Evolutionary conservation across 2,113 vertebrate species (phyloP), one percentile per base, ranked within the genome.

Genomic region (Triplophysa tibetana): DNA sequence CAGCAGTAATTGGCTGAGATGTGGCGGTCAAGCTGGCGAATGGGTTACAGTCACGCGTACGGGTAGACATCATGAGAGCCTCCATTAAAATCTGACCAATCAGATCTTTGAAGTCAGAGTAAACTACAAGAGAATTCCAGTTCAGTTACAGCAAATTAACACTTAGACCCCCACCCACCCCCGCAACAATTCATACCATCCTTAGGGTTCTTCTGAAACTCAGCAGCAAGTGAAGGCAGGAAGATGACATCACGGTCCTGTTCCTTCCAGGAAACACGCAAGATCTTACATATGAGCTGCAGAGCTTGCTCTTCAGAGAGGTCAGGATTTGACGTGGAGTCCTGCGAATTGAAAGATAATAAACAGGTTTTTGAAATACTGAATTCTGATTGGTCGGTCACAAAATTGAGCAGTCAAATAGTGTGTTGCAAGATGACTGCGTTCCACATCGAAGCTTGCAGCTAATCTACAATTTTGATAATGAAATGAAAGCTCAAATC

Each of bases 71-170:
- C 95, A 98, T 96, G 86, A 99, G 93, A 81, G 98, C 98, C 93
- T 99, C 98, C 97, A 99, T 98, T 88, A 99, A 90, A 86, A 99
- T 98, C 94, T 99, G 98, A 79, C 98, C 94, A 0, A 99, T 98
- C 87, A 99, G 91, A 92, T 99, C 98, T 92, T 98, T 98, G 85
- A 97, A 98, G 90, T 98, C 96, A 78, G 96, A 96, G 89, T 94
- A 98, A 78, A 98, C 97, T 99, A 87, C 43, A 79, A 24, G 68
- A 21, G 23, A 50, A 7, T 13, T 6, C 14, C 11, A 24, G 26
- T 13, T 48, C 8, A 66, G 68, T 50, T 56, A 29, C 6, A 41
- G 24, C 19, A 16, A 10, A 45, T 45, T 45, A 1, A 81, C 21
- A 17, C 0, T 48, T 0, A 50, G 10, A 24, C 12, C 3, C 13